Percentiles rank a stretch among this genome's conserved stretches.
Evolutionary conservation across 2,797 vertebrate species (phyloP).

Genomic region (Neosilurus mollespiculum): DNA sequence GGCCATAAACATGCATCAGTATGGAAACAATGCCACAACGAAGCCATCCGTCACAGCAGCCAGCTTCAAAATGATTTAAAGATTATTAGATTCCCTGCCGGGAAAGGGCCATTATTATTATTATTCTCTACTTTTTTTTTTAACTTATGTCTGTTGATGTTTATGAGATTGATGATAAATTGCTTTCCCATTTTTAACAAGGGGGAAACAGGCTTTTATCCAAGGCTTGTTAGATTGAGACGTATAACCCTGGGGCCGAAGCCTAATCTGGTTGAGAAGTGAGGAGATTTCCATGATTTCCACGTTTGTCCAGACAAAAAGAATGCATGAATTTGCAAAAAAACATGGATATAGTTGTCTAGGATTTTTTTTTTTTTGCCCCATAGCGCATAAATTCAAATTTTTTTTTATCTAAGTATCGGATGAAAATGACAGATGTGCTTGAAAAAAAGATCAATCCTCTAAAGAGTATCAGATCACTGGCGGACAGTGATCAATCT

Average conservation of each 20-base stretch:
- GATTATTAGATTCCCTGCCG: conserved; percentile 65
- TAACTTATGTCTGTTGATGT: conserved; percentile 52
- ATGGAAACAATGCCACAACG: conserved; percentile 30
- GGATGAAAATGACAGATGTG: conserved; percentile 9
- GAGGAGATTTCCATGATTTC: conserved; percentile 11
- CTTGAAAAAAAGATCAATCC: not conserved
- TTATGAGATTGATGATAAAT: conserved; percentile 55
- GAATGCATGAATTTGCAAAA: conserved; percentile 7
- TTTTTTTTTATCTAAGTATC: not conserved
- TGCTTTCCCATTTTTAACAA: conserved; percentile 37
- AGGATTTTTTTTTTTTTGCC: not conserved
- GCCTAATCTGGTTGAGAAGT: conserved; percentile 16
- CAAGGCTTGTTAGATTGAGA: conserved; percentile 22
- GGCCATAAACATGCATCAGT: conserved; percentile 39
- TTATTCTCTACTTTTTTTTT: conserved; percentile 42
- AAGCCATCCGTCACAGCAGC: conserved; percentile 46
- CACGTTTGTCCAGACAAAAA: conserved; percentile 13
- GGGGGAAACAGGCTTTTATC: conserved; percentile 29
- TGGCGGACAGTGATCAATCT: conserved; percentile 13
- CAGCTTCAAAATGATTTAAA: conserved; percentile 64
- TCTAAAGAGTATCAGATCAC: conserved; percentile 16
- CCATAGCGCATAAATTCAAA: not conserved
- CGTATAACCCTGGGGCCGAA: conserved; percentile 20
- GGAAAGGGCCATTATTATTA: conserved; percentile 56
- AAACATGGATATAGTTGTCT: not conserved